A percentile compares a stretch with the other conserved stretches of the same genome.
Conservation (phyloP, 2,888 invertebrate genomes). For the Drosophila nr. perissopoda region DNA sequence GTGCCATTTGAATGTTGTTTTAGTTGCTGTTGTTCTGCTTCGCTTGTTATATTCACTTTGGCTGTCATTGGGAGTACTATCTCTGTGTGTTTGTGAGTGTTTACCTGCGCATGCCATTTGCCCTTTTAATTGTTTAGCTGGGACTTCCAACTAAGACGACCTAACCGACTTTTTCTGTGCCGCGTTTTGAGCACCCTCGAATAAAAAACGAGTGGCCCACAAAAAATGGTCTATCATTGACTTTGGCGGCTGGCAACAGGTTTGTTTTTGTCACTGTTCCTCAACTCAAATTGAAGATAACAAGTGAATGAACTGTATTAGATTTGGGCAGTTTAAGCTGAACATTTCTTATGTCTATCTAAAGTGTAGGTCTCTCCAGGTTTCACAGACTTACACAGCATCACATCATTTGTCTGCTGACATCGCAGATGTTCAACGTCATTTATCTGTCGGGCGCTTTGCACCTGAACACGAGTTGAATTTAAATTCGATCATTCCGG, state of each 20-base stretch:
- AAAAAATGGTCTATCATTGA: slow-evolving; percentile 32
- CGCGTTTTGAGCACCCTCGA: slow-evolving; percentile 9
- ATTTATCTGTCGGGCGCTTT: slow-evolving; percentile 18
- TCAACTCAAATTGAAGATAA: slow-evolving; percentile 10
- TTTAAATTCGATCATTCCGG: slow-evolving; percentile 28
- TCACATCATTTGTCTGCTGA: slow-evolving; percentile 71
- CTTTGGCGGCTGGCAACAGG: slow-evolving; percentile 44
- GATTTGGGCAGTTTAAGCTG: slow-evolving; percentile 11
- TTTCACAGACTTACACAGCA: slow-evolving; percentile 49
- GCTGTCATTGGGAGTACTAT: slow-evolving; percentile 7
- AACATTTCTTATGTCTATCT: neutral
- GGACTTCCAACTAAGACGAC: slow-evolving; percentile 20
- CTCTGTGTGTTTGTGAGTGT: slow-evolving; percentile 5
- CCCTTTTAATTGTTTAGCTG: slow-evolving; percentile 57
- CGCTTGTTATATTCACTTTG: slow-evolving; percentile 13
- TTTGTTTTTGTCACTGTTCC: slow-evolving; percentile 8
- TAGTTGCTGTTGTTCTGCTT: slow-evolving; percentile 25
- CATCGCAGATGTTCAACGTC: slow-evolving; percentile 43
- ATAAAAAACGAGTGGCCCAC: slow-evolving; percentile 1
- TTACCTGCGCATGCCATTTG: slow-evolving; percentile 42
- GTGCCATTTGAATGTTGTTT: slow-evolving; percentile 56
- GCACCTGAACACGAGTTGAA: slow-evolving; percentile 26
- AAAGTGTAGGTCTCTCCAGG: slow-evolving; percentile 19
- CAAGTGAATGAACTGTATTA: slow-evolving; percentile 34
- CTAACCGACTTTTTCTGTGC: slow-evolving; percentile 11